Evolutionary conservation across 2,113 vertebrate genomes (phyloP).

Genomic region (Hippocampus mohnikei): DNA sequence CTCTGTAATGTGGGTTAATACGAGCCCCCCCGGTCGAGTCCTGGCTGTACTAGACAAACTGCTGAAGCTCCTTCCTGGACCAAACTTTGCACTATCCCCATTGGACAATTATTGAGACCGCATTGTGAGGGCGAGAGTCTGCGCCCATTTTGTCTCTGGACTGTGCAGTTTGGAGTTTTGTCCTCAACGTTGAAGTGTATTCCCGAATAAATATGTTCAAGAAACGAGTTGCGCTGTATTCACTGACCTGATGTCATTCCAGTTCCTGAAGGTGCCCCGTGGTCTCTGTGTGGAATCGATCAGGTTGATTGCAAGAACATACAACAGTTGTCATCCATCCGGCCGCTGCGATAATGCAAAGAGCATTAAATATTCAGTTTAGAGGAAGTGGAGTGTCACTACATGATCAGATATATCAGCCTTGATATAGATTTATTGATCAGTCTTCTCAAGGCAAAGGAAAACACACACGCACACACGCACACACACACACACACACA

Average conservation of each 20-base stretch:
- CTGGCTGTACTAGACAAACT: conserved; percentile 40
- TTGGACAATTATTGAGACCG: neutral
- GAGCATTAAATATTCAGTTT: conserved; percentile 72
- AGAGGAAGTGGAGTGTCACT: conserved; percentile 81
- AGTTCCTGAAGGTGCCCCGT: neutral
- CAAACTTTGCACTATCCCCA: conserved; percentile 22
- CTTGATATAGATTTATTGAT: conserved; percentile 54
- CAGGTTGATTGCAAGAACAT: conserved; percentile 31
- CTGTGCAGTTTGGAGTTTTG: neutral
- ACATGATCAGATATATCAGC: conserved; percentile 77
- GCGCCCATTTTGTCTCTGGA: neutral
- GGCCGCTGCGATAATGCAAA: conserved; percentile 50
- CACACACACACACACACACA: too few species aligned
- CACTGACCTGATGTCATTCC: neutral
- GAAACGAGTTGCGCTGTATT: neutral
- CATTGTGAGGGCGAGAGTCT: neutral
- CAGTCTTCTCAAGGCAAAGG: conserved; percentile 22
- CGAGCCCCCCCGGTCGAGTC: conserved; percentile 47
- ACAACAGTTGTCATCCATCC: conserved; percentile 34
- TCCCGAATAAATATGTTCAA: neutral
- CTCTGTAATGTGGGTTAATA: conserved; percentile 61
- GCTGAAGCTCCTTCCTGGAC: conserved; percentile 44
- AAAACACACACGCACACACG: neutral
- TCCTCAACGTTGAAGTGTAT: neutral
- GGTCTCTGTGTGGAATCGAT: conserved; percentile 7